Evolutionary conservation across 35 echinoderm and acorn worm genomes (phyloP).

Genomic region (Lytechinus pictus): DNA sequence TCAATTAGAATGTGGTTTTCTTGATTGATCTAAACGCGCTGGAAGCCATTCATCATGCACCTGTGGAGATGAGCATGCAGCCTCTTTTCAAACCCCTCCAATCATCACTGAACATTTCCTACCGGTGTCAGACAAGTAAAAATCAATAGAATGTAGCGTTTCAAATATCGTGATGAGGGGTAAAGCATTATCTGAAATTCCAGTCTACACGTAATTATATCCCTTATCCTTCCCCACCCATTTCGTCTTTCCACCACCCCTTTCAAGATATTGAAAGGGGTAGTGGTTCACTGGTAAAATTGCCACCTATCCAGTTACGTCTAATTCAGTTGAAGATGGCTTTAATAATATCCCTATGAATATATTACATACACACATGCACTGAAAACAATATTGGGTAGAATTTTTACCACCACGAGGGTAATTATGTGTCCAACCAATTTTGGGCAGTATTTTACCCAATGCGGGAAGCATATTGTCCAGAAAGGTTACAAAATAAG

Average conservation of each 20-base stretch:
- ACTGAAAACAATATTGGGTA: too few species aligned
- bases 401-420: too few species aligned
- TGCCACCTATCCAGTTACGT: neutral
- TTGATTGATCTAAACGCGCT: neutral
- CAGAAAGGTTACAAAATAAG: too few species aligned
- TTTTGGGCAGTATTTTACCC: too few species aligned
- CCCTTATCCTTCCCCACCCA: neutral
- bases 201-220: too few species aligned
- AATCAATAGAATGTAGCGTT: neutral
- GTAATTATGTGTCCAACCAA: too few species aligned
- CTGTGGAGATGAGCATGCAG: neutral
- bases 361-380: too few species aligned
- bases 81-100: neutral
- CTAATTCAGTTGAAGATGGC: neutral
- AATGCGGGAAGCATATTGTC: too few species aligned
- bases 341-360: too few species aligned
- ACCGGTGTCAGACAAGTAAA: neutral
- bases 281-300: neutral
- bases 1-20: neutral
- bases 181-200: neutral
- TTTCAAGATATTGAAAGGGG: neutral
- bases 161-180: neutral
- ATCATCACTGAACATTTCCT: neutral
- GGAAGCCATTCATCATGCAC: neutral
- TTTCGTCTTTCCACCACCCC: neutral